Percentiles rank a stretch among this genome's conserved stretches.
Evolutionary conservation across 1,140 invertebrate genomes (phyloP).

Genomic region (Zaprionus nigranus): DNA sequence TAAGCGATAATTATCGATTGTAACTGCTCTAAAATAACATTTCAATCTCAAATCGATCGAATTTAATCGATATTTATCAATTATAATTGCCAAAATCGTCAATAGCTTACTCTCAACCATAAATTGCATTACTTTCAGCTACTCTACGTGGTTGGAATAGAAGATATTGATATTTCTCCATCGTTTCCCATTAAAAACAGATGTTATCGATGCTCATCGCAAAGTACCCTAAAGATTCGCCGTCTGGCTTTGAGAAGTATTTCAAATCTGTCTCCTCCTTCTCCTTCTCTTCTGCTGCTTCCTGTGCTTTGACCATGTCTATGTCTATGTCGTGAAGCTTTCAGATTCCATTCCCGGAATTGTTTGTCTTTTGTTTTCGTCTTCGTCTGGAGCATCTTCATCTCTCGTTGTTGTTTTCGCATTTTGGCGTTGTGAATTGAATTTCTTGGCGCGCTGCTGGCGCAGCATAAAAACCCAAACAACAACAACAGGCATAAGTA

Average conservation of each 20-base stretch:
- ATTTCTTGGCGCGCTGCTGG: constrained; percentile 60
- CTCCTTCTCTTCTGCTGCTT: neutral
- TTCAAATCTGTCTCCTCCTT: no score
- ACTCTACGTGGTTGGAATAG: no score
- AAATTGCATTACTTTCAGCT: no score
- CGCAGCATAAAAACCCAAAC: constrained; percentile 52
- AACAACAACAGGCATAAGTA: constrained; percentile 31
- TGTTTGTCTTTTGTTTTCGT: constrained; percentile 71
- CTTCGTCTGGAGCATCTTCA: constrained; percentile 35
- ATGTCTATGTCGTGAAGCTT: constrained; percentile 4
- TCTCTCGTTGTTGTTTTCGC: constrained; percentile 45
- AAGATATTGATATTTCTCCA: no score
- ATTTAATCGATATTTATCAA: no score
- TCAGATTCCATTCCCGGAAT: constrained; percentile 65
- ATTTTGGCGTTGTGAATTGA: constrained; percentile 44
- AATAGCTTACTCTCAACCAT: no score
- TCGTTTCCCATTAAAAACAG: no score
- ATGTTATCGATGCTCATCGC: no score
- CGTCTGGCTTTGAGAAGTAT: neutral
- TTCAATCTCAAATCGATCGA: no score
- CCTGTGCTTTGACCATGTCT: neutral
- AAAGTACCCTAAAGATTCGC: neutral
- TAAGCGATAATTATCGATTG: no score
- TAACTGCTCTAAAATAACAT: no score
- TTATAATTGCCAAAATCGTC: no score